Evolutionary conservation across 1,140 invertebrate genomes (phyloP), one percentile per base, ranked within the genome.

Genomic region (Hirudo medicinalis): DNA sequence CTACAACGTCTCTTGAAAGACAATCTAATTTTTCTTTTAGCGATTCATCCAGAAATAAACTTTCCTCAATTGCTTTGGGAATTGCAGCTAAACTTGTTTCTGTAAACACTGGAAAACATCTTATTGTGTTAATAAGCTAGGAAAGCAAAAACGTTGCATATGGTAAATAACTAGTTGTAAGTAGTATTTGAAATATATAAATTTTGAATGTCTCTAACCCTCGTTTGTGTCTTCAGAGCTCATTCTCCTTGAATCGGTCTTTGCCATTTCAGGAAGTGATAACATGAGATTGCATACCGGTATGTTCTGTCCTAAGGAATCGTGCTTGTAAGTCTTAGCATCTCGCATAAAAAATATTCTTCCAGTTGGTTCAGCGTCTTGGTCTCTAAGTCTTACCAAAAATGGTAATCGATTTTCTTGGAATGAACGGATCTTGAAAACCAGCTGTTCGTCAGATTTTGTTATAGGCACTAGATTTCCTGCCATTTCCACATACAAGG

Each of bases 381-480:
- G 88, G 80, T 97, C 94, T 80, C 94, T 91, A 0, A 97, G 90
- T 77, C 93, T 88, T 0, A 95, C 90, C 20, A 89, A 90, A 81
- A 96, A 96, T 0, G 94, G 92, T 67, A 99, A 84, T 67, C 96
- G 86, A 84, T 98, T 99, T 82, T 99, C 96, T 75, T 91, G 87
- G 85, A 99, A 99, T 25, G 95, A 93, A 80, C 89, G 88, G 82
- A 99, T 99, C 25, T 90, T 91, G 75, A 99, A 87, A 76, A 90
- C 89, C 22, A 98, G 85, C 78, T 98, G 96, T 78, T 97, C 94
- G 0, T 94, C 94, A 40, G 94, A 96, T 80, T 98, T 99, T 6
- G 94, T 97, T 3, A 99, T 89, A n/a, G 96, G 95, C 43, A 96
- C 88, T 75, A 99, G 83, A 82, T 99, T 99, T 19, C 96, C 96